phyloP scores from a whole-genome alignment of 2,113 vertebrate species.

The Nannobrachium achirus region DNA sequence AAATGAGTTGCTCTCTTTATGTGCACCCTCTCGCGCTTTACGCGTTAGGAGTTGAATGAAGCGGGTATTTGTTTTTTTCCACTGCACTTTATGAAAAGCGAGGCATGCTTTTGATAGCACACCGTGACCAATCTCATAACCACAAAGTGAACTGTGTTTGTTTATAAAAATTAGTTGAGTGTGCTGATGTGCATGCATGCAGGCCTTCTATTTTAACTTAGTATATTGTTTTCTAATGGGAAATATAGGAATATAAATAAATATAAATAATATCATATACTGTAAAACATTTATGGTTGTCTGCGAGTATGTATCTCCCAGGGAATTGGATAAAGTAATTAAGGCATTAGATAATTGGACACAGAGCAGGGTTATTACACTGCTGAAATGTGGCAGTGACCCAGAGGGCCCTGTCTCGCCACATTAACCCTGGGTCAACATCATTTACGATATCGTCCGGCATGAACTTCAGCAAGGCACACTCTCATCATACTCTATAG shows the following conservation, averaged over 20 bases:
- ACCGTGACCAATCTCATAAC: constrained; percentile 29
- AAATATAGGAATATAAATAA: too few species aligned
- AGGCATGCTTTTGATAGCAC: constrained; percentile 60
- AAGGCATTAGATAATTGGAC: constrained; percentile 25
- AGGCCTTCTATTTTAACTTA: too few species aligned
- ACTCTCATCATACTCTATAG: constrained; percentile 36
- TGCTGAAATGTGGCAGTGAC: constrained; percentile 47
- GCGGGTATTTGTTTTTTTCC: constrained; percentile 68
- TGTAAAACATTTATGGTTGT: background rate
- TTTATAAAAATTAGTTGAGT: background rate
- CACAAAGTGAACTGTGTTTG: constrained; percentile 17
- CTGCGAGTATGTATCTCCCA: constrained; percentile 16
- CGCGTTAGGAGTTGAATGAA: constrained; percentile 65
- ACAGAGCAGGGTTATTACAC: constrained; percentile 45
- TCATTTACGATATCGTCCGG: constrained; percentile 50
- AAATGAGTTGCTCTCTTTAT: constrained; percentile 68
- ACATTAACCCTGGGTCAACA: constrained; percentile 72
- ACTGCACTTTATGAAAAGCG: constrained; percentile 49
- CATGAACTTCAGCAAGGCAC: constrained; percentile 17
- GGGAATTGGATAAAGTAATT: constrained; percentile 45
- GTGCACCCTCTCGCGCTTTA: constrained; percentile 46
- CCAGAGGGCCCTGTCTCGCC: constrained; percentile 62
- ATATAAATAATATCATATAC: too few species aligned
- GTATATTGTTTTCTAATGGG: too few species aligned
- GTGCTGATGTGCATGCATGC: background rate